These are phyloP conservation scores for Colletes latitarsis DNA, from an alignment of 1,140 invertebrate genomes.

Conservation along the genomic window DNA sequence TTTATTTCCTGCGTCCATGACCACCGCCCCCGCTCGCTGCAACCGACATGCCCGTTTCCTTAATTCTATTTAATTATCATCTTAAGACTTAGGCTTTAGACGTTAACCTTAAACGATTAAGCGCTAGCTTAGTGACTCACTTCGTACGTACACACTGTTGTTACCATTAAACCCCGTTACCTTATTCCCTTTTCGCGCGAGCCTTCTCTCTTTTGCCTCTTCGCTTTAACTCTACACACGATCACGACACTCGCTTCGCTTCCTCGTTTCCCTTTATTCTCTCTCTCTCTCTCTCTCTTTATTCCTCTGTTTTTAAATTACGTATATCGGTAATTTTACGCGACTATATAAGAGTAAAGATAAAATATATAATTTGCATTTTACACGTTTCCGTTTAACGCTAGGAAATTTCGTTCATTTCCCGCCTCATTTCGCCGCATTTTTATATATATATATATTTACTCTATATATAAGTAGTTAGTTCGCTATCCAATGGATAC, in stretches of 20 bases:
- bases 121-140: slow-evolving; percentile 68
- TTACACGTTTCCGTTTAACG: slow-evolving; percentile 57
- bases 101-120: slow-evolving; percentile 64
- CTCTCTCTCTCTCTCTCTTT: too few species aligned
- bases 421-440: slow-evolving; percentile 52
- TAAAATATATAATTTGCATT: slow-evolving; percentile 80
- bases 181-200: background rate
- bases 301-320: slow-evolving; percentile 54
- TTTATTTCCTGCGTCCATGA: slow-evolving; percentile 30
- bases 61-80: slow-evolving; percentile 66
- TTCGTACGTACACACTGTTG: slow-evolving; percentile 60
- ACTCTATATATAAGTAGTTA: slow-evolving; percentile 67
- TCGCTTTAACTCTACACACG: slow-evolving; percentile 67
- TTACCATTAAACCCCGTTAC: slow-evolving; percentile 12
- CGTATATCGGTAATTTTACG: slow-evolving; percentile 67
- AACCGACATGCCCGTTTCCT: slow-evolving; percentile 70
- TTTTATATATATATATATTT: slow-evolving; percentile 64
- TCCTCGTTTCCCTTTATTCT: background rate
- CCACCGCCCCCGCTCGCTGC: slow-evolving; percentile 67
- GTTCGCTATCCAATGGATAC: slow-evolving; percentile 70
- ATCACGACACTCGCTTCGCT: slow-evolving; percentile 66
- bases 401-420: slow-evolving; percentile 59
- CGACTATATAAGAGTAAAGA: slow-evolving; percentile 76
- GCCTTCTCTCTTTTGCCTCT: slow-evolving; percentile 17
- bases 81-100: slow-evolving; percentile 68